These are phyloP conservation scores for Rhagophthalmus giganteus DNA, from an alignment of 2,888 invertebrate genomes.

Conservation along the genomic window DNA sequence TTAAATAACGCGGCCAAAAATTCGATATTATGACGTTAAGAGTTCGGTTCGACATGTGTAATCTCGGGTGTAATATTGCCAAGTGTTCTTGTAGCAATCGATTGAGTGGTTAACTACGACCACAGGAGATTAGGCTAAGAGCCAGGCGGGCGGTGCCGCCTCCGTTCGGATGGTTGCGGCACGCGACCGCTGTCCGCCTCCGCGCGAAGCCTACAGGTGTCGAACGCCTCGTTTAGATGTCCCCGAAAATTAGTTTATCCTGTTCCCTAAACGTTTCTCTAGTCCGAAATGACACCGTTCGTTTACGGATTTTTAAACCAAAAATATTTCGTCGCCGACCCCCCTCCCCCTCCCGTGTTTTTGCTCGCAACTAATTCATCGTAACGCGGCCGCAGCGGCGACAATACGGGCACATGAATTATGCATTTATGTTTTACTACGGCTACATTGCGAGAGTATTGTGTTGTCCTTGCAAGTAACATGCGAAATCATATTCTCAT, in stretches of 20 bases:
- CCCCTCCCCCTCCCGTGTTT: too few species aligned
- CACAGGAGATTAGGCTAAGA: conserved; percentile 33
- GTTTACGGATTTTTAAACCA: too few species aligned
- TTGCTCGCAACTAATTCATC: too few species aligned
- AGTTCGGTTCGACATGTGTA: conserved; percentile 10
- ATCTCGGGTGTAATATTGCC: conserved; percentile 24
- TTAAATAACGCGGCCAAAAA: neutral
- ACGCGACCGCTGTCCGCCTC: conserved; percentile 52
- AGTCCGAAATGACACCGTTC: too few species aligned
- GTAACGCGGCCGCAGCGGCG: conserved; percentile 29
- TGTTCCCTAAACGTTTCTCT: too few species aligned
- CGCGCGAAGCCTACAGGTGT: conserved; percentile 39
- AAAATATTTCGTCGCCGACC: conserved; percentile 18
- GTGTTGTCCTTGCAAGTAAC: conserved; percentile 24
- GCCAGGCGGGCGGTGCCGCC: conserved; percentile 31
- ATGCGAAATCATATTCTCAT: conserved; percentile 19
- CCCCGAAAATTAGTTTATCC: too few species aligned
- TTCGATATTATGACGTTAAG: neutral
- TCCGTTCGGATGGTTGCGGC: conserved; percentile 38
- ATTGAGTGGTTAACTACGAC: conserved; percentile 37
- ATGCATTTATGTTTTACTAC: conserved; percentile 28
- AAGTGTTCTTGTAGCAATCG: conserved; percentile 36
- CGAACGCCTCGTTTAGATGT: too few species aligned
- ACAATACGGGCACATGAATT: conserved; percentile 32
- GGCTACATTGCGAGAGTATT: conserved; percentile 24